A percentile compares a stretch with the other conserved stretches of the same genome.
Conservation (phyloP, 2,113 vertebrate species). For the Cochlearius cochlearius region DNA sequence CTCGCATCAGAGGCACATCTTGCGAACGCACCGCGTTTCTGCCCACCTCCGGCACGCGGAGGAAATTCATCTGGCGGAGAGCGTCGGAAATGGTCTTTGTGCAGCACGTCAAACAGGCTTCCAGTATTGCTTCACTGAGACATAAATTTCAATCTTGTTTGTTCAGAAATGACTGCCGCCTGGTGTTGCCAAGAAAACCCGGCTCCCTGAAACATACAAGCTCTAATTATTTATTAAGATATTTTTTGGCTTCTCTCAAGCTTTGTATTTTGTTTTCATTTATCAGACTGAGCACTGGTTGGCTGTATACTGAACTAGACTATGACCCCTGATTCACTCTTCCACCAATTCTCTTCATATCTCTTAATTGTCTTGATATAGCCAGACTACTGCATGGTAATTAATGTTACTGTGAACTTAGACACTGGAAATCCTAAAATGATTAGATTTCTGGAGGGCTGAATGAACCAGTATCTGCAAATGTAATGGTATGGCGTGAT, state of each 20-base stretch:
- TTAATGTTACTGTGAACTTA: neutral
- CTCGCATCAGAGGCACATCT: neutral
- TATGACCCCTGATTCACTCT: slow-evolving; percentile 73
- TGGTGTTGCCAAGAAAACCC: slow-evolving; percentile 48
- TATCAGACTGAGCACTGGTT: slow-evolving; percentile 29
- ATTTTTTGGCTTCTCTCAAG: slow-evolving; percentile 47
- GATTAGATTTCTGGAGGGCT: slow-evolving; percentile 1
- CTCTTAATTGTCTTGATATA: slow-evolving; percentile 42
- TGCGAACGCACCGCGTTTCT: neutral
- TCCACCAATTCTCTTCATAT: slow-evolving; percentile 72
- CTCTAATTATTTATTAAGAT: slow-evolving; percentile 59
- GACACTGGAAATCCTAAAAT: neutral
- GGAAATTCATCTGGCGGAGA: neutral
- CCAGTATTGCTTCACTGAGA: slow-evolving; percentile 6
- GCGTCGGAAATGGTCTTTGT: neutral
- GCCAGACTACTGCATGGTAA: neutral
- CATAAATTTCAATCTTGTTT: slow-evolving; percentile 69
- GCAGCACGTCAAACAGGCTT: slow-evolving; percentile 25
- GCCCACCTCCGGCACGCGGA: neutral
- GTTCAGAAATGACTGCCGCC: slow-evolving; percentile 34
- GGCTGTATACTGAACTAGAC: slow-evolving; percentile 54
- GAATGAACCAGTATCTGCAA: neutral
- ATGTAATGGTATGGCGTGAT: neutral
- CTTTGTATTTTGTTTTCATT: slow-evolving; percentile 59
- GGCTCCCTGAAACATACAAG: neutral